A percentile compares a stretch with the other conserved stretches of the same genome.
phyloP scores from a whole-genome alignment of 2,888 invertebrate genomes.

The Hermodice carunculata region DNA sequence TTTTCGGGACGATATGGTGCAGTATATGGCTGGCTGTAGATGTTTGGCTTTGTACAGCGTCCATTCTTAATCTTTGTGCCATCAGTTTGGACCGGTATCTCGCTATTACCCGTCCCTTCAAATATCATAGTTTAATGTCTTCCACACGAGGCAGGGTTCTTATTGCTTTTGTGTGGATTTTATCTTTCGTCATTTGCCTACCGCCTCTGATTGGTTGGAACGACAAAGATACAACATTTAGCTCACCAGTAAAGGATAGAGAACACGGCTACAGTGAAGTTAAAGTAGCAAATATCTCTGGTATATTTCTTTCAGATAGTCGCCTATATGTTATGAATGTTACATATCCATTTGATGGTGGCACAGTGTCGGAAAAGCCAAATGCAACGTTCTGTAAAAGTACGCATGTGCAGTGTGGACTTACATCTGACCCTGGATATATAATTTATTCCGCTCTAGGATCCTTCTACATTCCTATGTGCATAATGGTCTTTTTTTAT shows the following conservation, averaged over 20 bases:
- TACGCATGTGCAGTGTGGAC: conserved; percentile 41
- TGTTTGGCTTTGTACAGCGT: conserved; percentile 99
- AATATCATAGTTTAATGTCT: conserved; percentile 90
- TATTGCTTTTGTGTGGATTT: conserved; percentile 93
- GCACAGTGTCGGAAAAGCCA: too few relatives aligned
- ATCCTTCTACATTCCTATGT: conserved; percentile 98
- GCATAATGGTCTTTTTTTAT: conserved; percentile 98
- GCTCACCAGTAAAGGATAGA: too few relatives aligned
- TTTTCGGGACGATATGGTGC: conserved; percentile 96
- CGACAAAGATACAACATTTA: conserved; percentile 48
- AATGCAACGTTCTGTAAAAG: neutral
- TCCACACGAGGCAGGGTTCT: conserved; percentile 86
- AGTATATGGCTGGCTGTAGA: conserved; percentile 97
- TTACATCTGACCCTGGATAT: conserved; percentile 78
- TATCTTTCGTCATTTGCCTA: conserved; percentile 96
- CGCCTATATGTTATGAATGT: too few relatives aligned
- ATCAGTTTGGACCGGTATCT: conserved; percentile 92
- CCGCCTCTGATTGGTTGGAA: conserved; percentile 97
- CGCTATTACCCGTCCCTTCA: conserved; percentile 95
- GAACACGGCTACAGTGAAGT: too few relatives aligned
- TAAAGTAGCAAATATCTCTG: too few relatives aligned
- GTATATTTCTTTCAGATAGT: too few relatives aligned
- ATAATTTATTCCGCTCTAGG: conserved; percentile 97
- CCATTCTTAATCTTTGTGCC: conserved; percentile 95
- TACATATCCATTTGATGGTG: too few relatives aligned